Base-by-base conservation (phyloP, 2,797 vertebrate species). In the Karalla daura region DNA sequence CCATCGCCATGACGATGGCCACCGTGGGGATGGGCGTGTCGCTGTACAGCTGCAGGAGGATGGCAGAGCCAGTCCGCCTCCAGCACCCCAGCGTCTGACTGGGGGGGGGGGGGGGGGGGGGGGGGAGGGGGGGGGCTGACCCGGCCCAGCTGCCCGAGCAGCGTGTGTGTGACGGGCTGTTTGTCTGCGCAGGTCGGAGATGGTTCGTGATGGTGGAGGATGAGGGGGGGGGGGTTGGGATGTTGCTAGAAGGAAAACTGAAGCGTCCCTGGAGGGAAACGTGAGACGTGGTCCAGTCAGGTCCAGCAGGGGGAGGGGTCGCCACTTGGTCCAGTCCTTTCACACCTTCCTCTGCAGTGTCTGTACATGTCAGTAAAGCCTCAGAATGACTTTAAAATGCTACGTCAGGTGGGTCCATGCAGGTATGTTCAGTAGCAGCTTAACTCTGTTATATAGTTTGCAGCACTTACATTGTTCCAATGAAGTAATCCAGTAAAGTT, bases 1-100 rank as follows among this genome's bases (percentile, higher is more conserved):
- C 93, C 45, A 80, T 95, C 58, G 95, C 96, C 61, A 69, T 96
- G 65, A 64, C 93, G 58, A 89, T 96, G 89, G 96, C 96, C 0
- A 79, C 93, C 0, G 59, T 95, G 0, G 96, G 96, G 21, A 83
- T 93, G 52, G 93, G 94, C 0, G 80, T 96, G 56, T 97, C 95
- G 70, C 83, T 93, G 79, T 97, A 96, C 85, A 95, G 95, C 0
- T 77, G 84, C 64, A 89, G 92, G 54, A 93, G 89, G 81, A 95
- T 96, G 95, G 81, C 92, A 0, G 68, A 86, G 23, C 63, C 59
- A 11, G 79, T 86, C 35, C 78, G 63, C 0, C 49, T 83, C 51
- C 81, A 81, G 6, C 78, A 43, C 8, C 39, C 55, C 0, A 20
- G 10, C 0, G 20, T 21, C 56, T 80, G 80, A 81, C n/a, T n/a